phyloP scores from a whole-genome alignment of 2,888 invertebrate species.

The Hirtodrosophila trivittata region DNA sequence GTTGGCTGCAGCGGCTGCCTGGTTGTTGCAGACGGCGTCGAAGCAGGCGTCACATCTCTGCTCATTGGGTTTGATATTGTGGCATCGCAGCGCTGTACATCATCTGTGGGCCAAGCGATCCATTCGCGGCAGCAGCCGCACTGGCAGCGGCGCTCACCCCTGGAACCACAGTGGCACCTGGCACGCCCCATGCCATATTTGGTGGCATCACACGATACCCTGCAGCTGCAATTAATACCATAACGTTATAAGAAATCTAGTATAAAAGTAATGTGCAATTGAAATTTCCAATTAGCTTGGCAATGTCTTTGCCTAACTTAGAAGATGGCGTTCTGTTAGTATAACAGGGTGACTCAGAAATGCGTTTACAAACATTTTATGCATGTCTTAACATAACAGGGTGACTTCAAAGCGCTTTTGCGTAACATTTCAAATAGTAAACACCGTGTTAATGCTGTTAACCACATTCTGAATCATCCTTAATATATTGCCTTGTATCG shows the following conservation, averaged over 20 bases:
- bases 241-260: background rate
- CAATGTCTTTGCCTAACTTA: too few species aligned
- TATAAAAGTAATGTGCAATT: too few species aligned
- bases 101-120: conserved; percentile 86
- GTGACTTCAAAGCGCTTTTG: too few species aligned
- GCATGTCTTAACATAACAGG: too few species aligned
- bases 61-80: conserved; percentile 94
- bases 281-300: too few species aligned
- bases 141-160: conserved; percentile 85
- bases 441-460: too few species aligned
- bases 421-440: too few species aligned
- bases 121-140: conserved; percentile 84
- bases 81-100: conserved; percentile 90
- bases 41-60: conserved; percentile 79
- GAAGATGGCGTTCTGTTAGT: too few species aligned
- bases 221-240: conserved; percentile 58
- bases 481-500: too few species aligned
- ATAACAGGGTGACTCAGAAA: too few species aligned
- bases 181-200: conserved; percentile 85
- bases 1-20: conserved; percentile 59
- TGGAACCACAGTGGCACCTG: conserved; percentile 85
- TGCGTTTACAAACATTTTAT: too few species aligned
- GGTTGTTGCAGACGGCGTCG: conserved; percentile 73
- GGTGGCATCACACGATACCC: conserved; percentile 88
- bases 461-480: too few species aligned